Base-by-base conservation (phyloP, 2,797 vertebrate species). In the Gephyroberyx darwinii region DNA sequence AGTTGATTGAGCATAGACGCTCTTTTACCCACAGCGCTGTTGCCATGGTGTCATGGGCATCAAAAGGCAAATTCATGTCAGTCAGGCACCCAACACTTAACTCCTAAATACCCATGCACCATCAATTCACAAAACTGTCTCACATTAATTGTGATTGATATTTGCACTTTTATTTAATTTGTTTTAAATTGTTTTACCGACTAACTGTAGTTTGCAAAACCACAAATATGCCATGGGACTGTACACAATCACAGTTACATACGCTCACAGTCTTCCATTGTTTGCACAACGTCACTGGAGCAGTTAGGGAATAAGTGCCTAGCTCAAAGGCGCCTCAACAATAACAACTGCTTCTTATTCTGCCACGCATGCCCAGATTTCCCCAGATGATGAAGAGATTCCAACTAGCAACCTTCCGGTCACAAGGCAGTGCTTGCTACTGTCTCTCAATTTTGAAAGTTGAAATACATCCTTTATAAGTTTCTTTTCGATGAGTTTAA, bases 1-100 rank as follows among this genome's bases (percentile, higher is more conserved):
- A 22, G 51, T 30, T 53, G 20, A 30, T 22, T 30, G 51, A 30
- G 20, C 20, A 53, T 53, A 5, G 26, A 19, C 56, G 26, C 19
- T n/a, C 12, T 58, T 65, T 10, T 43, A 51, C 31, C 55, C 19
- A 20, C 50, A 52, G 43, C 26, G 47, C 51, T 60, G 54, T 72
- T 83, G 53, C 63, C 41, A 74, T 35, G 59, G 55, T 39, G 62
- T 53, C 22, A 47, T 39, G 14, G 50, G 37, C 31, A 37, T 39
- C 37, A 65, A 71, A 48, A 57, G 10, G 62, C 8, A 61, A 62
- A 62, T 43, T 52, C 5, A 43, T 65, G 10, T 60, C 5, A 78
- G 39, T 51, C 53, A 48, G 39, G 19, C 50, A 71, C 41, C 13
- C 35, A 48, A 52, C 56, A 69, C 60, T 31, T 51, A 8, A 41